phyloP scores from a whole-genome alignment of 2,888 invertebrate species.

The Clostera curtula region DNA sequence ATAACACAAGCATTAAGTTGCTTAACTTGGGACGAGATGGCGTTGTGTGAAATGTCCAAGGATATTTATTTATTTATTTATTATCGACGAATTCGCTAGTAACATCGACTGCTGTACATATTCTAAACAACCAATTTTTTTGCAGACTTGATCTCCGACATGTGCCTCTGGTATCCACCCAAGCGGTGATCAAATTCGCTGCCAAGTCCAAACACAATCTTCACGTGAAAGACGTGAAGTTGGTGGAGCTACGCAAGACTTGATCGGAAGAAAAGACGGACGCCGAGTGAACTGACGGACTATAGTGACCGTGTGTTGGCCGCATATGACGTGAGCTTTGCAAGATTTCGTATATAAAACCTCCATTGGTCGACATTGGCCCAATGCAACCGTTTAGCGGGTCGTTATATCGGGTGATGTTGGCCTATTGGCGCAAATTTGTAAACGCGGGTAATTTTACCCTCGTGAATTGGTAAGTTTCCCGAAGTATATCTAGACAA shows the following conservation, averaged over 20 bases:
- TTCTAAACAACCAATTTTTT: neutral
- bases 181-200: slow-evolving; percentile 88
- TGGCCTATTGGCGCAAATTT: too few species aligned
- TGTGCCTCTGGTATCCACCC: slow-evolving; percentile 86
- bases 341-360: too few species aligned
- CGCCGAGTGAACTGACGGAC: slow-evolving; percentile 19
- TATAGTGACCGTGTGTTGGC: slow-evolving; percentile 32
- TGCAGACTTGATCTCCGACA: slow-evolving; percentile 84
- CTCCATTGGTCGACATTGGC: too few species aligned
- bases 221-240: slow-evolving; percentile 85
- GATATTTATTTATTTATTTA: neutral
- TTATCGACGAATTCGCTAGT: neutral
- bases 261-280: slow-evolving; percentile 33
- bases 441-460: too few species aligned
- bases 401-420: too few species aligned
- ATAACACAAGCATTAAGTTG: too few species aligned
- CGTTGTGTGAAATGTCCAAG: too few species aligned
- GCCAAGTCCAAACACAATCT: slow-evolving; percentile 86
- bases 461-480: too few species aligned
- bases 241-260: slow-evolving; percentile 78
- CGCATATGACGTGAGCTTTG: slow-evolving; percentile 13
- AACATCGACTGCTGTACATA: neutral
- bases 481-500: too few species aligned
- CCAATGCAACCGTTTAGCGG: too few species aligned
- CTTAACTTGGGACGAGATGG: too few species aligned